Evolutionary conservation across 2,888 invertebrate genomes (phyloP).

Genomic region (Ochropleura plecta): DNA sequence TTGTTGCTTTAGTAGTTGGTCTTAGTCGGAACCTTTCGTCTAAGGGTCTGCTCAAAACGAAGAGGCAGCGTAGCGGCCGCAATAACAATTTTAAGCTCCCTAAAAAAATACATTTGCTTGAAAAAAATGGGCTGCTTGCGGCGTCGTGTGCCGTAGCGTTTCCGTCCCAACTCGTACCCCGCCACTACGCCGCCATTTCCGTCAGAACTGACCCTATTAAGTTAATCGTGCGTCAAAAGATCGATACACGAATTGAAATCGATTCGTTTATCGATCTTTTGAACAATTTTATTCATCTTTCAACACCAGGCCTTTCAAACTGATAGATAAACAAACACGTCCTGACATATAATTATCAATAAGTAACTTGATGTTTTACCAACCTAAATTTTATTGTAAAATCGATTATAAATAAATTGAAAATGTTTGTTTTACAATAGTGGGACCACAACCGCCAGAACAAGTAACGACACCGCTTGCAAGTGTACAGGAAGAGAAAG

Average conservation of each 20-base stretch:
- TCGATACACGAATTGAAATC: background rate
- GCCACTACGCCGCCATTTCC: background rate
- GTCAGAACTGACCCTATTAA: too few relatives aligned
- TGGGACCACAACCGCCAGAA: slow-evolving; percentile 76
- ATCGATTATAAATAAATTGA: background rate
- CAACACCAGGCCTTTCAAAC: background rate
- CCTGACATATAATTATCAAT: background rate
- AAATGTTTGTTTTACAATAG: slow-evolving; percentile 13
- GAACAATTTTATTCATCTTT: background rate
- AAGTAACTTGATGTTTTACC: background rate
- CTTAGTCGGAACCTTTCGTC: background rate
- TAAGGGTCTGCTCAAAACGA: too few relatives aligned
- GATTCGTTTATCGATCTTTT: background rate
- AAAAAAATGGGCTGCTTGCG: too few relatives aligned
- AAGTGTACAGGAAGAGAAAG: slow-evolving; percentile 92
- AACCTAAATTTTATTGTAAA: background rate
- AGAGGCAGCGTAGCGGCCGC: too few relatives aligned
- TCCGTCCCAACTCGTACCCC: too few relatives aligned
- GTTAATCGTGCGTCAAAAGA: background rate
- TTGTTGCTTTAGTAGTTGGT: background rate
- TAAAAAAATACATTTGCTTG: too few relatives aligned
- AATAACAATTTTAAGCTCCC: too few relatives aligned
- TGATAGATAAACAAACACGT: background rate
- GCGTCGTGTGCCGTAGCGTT: too few relatives aligned
- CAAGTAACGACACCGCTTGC: slow-evolving; percentile 91